These are phyloP conservation scores for Austrolebias charrua DNA, from an alignment of 2,797 vertebrate genomes.

Conservation along the genomic window DNA sequence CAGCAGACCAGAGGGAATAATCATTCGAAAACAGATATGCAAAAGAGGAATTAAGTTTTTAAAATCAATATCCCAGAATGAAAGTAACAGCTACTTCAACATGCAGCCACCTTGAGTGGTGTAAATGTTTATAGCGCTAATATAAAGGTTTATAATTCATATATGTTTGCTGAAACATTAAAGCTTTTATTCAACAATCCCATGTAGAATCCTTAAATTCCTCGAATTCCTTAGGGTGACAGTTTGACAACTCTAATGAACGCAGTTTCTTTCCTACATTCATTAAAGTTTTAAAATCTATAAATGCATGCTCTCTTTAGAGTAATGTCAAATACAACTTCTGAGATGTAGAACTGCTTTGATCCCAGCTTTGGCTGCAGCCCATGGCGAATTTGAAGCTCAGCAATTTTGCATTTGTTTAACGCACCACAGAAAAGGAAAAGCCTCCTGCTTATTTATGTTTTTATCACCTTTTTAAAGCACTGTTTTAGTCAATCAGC, in stretches of 20 bases:
- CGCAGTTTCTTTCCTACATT: constrained; percentile 21
- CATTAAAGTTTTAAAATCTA: constrained; percentile 11
- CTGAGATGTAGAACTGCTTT: constrained; percentile 25
- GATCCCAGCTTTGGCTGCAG: constrained; percentile 15
- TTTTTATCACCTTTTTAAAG: constrained; percentile 11
- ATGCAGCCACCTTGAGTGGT: too few species aligned
- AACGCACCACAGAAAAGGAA: constrained; percentile 2
- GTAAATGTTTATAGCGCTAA: background rate
- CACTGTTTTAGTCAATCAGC: constrained; percentile 19
- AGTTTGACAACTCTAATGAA: constrained; percentile 31
- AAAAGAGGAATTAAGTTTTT: too few species aligned
- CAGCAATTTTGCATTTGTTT: constrained; percentile 32
- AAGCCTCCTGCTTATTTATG: constrained; percentile 10
- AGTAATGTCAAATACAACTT: constrained; percentile 14
- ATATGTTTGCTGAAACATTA: constrained; percentile 12
- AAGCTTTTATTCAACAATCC: constrained; percentile 6
- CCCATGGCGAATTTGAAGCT: constrained; percentile 30
- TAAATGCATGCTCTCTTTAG: constrained; percentile 23
- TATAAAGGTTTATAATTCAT: constrained; percentile 1
- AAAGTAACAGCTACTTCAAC: too few species aligned
- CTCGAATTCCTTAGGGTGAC: constrained; percentile 11
- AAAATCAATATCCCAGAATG: too few species aligned
- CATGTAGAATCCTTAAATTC: background rate
- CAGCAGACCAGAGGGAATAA: too few species aligned
- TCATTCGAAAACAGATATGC: too few species aligned